Evolutionary conservation across 2,113 vertebrate species (phyloP), one percentile per base, ranked within the genome.

Genomic region (Pelusios castaneus): DNA sequence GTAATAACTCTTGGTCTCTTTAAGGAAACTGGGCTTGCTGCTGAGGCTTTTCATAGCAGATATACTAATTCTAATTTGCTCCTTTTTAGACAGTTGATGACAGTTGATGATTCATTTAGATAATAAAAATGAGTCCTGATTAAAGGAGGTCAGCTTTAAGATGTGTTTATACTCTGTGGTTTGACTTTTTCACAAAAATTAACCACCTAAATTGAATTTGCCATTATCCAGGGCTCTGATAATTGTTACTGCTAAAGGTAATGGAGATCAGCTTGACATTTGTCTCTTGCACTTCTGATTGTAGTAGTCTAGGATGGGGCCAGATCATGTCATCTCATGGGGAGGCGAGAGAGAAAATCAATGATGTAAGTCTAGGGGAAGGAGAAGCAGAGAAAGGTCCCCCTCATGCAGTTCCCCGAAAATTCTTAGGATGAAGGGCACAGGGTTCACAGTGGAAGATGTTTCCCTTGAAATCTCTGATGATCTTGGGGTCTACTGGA

Each of bases 51-150:
- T 95, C 93, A 38, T 89, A 87, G 93, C 77, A 94, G 56, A 51
- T 27, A 76, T 88, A 54, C 76, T 91, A 91, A 95, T 95, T 93
- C 67, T 90, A 75, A 73, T 94, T 25, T 67, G 78, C 92, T 82
- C 52, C 91, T 93, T 90, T 90, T 82, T 13, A 88, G 93, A 92
- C 60, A 94, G 93, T 93, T 95, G 86, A 81, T 96, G 93, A 77
- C 84, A 93, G 89, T 96, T 92, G 92, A 96, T 90, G 93, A 94
- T 96, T 97, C 91, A 95, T 95, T 94, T 76, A 93, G 63, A 80
- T 93, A 80, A 80, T 91, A 96, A 95, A 96, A 93, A 82, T 0
- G 3, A 93, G 84, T 91, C 41, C 73, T 95, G 94, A 95, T 97
- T 96, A 94, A 93, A 91, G 84, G 92, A 1, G 31, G 89, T 92